phyloP scores from a whole-genome alignment of 2,113 vertebrate species.

The Dicerorhinus sumatrensis region DNA sequence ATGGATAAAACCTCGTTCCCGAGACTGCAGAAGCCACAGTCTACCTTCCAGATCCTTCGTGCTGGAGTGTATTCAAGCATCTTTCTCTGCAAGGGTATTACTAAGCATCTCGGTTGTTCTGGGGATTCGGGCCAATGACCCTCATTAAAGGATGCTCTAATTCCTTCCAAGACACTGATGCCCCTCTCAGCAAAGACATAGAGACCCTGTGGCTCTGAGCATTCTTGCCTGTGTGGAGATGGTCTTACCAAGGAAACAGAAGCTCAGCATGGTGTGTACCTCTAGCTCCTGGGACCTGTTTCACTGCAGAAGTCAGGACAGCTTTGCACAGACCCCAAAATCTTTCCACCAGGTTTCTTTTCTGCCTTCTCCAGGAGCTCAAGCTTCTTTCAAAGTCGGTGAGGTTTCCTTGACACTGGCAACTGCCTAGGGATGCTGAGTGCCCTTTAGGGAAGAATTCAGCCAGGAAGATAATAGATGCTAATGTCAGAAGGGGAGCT shows the following conservation, averaged over 20 bases:
- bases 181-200: neutral
- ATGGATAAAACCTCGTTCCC: neutral
- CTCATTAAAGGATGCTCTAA: constrained; percentile 15
- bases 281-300: neutral
- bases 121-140: neutral
- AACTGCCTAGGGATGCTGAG: neutral
- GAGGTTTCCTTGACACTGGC: constrained; percentile 25
- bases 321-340: rapidly evolving
- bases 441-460: constrained; percentile 56
- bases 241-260: neutral
- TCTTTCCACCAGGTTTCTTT: neutral
- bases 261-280: rapidly evolving
- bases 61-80: neutral
- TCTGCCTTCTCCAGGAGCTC: neutral
- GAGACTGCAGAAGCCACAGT: neutral
- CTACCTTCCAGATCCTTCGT: neutral
- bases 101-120: rapidly evolving
- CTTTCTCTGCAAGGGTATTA: rapidly evolving
- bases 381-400: neutral
- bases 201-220: neutral
- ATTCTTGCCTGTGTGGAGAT: neutral
- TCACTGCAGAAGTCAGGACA: neutral
- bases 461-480: constrained; percentile 47
- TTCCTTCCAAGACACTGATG: neutral
- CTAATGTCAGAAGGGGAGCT: constrained; percentile 31